Evolutionary conservation across 2,113 vertebrate genomes (phyloP), one percentile per base, ranked within the genome.

Genomic region (Oreochromis aureus): DNA sequence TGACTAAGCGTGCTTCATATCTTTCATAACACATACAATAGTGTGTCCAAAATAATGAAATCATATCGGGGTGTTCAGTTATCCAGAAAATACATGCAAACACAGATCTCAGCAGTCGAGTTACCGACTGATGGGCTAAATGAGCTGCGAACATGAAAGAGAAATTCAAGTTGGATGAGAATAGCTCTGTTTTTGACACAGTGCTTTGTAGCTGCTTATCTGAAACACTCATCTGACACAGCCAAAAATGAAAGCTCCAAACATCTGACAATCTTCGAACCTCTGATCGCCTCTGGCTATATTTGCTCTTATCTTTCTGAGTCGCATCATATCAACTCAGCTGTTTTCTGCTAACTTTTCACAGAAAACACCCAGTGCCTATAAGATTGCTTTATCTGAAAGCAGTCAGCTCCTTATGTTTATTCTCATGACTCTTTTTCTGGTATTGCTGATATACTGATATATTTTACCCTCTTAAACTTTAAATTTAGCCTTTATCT

Each of bases 71-170:
- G 86, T 83, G 78, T 89, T 83, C 44, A 88, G 19, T 88, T 80
- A 76, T n/a, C 51, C 36, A 81, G 41, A 27, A 6, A 6, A n/a
- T 34, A 55, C 27, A 51, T 51, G 24, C 4, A 51, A 78, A 61
- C 27, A n/a, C 16, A 86, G 81, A 54, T 58, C 54, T 71, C 82
- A 82, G 87, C 32, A 82, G 71, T 78, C 5, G 6, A 85, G 34
- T 7, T 46, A 81, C 46, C 24, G 27, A 93, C 92, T 93, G 78
- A 90, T 88, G 81, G 69, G 83, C 11, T 73, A 86, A 91, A 41
- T 82, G 84, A 87, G 30, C 53, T 78, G 16, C 73, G 73, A 46
- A 55, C 69, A 76, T 73, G 41, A 7, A 30, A 30, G 44, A 48
- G 24, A 76, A 76, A 27, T 48, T 48, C 10, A 78, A 19, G 51